Conservation (phyloP, 2,888 invertebrate genomes). For the Eristalinus aeneus region DNA sequence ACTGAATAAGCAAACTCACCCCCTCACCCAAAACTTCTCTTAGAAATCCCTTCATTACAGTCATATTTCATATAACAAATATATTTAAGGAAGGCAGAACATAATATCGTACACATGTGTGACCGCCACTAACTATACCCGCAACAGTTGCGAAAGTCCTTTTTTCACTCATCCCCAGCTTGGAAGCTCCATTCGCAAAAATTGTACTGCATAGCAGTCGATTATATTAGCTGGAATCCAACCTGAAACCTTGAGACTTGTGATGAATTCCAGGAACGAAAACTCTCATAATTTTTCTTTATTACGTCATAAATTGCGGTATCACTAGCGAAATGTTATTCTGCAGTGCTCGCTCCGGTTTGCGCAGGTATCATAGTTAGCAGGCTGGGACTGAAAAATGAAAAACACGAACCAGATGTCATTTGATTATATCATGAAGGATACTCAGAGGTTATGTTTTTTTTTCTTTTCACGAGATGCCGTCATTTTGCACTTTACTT, state of each 20-base stretch:
- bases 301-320: conserved; percentile 41
- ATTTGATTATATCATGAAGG: conserved; percentile 20
- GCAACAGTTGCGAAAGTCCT: conserved; percentile 20
- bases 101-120: conserved; percentile 31
- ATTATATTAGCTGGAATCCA: conserved; percentile 8
- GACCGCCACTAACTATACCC: conserved; percentile 27
- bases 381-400: background rate
- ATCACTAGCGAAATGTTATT: conserved; percentile 13
- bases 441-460: background rate
- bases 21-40: background rate
- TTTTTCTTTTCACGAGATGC: background rate
- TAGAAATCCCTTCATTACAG: background rate
- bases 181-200: background rate
- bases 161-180: background rate
- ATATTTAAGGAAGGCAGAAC: conserved; percentile 26
- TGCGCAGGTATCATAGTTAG: conserved; percentile 5
- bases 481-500: background rate
- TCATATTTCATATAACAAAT: conserved; percentile 35
- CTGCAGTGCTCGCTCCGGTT: background rate
- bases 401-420: conserved; percentile 26
- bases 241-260: background rate
- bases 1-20: conserved; percentile 6
- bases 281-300: conserved; percentile 46
- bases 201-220: background rate
- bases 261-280: conserved; percentile 40